Evolutionary conservation across 2,888 invertebrate genomes (phyloP).

Genomic region (Lithophane leautieri): DNA sequence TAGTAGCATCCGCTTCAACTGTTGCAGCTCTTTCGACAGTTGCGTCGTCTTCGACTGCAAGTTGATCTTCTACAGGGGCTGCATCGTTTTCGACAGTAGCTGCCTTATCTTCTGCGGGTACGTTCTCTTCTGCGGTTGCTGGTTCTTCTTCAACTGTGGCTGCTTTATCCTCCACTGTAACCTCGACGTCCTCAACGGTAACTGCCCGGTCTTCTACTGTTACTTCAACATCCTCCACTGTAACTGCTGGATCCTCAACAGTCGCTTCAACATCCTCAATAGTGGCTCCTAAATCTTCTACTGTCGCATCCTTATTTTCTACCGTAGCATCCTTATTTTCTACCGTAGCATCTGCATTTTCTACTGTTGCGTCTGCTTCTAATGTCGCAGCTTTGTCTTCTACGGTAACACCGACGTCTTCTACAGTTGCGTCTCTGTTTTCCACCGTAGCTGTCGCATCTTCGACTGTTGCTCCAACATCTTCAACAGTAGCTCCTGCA

Average conservation of each 20-base stretch:
- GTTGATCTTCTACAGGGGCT: constrained; percentile 18
- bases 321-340: constrained; percentile 6
- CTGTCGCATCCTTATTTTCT: background rate
- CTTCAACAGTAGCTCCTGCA: background rate
- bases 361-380: constrained; percentile 21
- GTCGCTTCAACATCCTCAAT: background rate
- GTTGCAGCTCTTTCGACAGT: background rate
- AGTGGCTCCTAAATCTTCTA: constrained; percentile 3
- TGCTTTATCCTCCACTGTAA: constrained; percentile 7
- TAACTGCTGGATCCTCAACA: constrained; percentile 1
- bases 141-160: background rate
- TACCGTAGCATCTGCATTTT: background rate
- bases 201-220: constrained; percentile 8
- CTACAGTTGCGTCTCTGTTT: background rate
- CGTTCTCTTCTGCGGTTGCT: background rate
- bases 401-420: background rate
- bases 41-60: background rate
- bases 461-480: background rate
- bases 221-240: background rate
- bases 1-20: background rate
- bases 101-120: constrained; percentile 1
- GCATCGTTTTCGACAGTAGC: background rate
- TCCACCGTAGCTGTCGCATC: background rate
- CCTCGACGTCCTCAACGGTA: constrained; percentile 4
- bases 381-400: background rate